Evolutionary conservation across 2,888 invertebrate genomes (phyloP).

Genomic region (Morpho helenor): DNA sequence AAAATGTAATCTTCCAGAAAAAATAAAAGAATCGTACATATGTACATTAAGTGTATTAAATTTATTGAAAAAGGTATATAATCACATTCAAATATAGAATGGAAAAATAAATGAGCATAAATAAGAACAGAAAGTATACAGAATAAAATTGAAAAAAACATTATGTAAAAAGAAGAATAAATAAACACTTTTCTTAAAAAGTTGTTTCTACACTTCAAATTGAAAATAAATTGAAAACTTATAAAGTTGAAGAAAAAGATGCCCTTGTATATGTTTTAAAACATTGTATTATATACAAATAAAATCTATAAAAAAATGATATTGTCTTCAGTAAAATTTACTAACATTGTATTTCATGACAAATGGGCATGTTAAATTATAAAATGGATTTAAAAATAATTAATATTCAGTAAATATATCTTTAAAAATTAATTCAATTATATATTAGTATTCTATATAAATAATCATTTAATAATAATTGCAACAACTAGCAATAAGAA

Average conservation of each 20-base stretch:
- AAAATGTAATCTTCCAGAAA: neutral
- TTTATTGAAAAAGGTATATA: constrained; percentile 16
- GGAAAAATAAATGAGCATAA: constrained; percentile 10
- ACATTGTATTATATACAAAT: constrained; percentile 10
- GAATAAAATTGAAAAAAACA: constrained; percentile 30
- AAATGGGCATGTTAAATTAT: constrained; percentile 9
- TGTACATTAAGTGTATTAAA: constrained; percentile 3
- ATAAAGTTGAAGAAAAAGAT: constrained; percentile 24
- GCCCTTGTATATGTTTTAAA: constrained; percentile 1
- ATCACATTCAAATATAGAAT: constrained; percentile 15
- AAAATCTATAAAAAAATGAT: neutral
- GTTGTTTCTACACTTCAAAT: constrained; percentile 38
- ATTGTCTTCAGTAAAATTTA: constrained; percentile 10
- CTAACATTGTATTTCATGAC: neutral
- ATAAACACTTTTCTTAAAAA: constrained; percentile 60
- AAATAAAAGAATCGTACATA: constrained; percentile 1
- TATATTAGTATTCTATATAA: too few relatives aligned
- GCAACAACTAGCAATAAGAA: neutral
- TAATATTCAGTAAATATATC: constrained; percentile 1
- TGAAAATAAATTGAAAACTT: constrained; percentile 29
- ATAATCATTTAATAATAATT: neutral
- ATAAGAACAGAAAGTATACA: constrained; percentile 16
- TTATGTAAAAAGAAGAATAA: constrained; percentile 24
- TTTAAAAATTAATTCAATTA: neutral
- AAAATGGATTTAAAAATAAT: constrained; percentile 6